Conservation (phyloP, 2,888 invertebrate species). For the Leptinotarsa juncta region DNA sequence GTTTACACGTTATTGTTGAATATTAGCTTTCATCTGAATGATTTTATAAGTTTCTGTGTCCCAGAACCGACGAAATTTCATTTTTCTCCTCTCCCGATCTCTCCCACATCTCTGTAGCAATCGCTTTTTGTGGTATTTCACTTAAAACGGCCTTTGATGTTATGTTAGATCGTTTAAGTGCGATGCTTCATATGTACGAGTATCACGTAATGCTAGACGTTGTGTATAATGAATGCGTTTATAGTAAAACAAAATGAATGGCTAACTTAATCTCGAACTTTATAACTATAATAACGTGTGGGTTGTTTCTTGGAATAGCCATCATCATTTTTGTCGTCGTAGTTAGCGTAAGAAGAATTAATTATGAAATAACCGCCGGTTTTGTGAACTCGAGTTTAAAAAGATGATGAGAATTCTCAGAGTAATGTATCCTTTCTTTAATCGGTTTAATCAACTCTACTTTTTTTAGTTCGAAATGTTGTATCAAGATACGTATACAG, state of each 20-base stretch:
- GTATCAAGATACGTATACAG: background rate
- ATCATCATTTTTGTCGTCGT: conserved; percentile 20
- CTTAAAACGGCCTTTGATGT: conserved; percentile 20
- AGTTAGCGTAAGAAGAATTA: conserved; percentile 17
- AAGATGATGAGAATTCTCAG: background rate
- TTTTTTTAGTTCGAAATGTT: background rate
- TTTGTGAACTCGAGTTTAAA: conserved; percentile 1
- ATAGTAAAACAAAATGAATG: conserved; percentile 21
- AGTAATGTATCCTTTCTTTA: background rate
- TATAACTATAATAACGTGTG: conserved; percentile 21
- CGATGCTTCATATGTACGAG: conserved; percentile 18
- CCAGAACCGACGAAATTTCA: no score
- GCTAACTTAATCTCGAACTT: conserved; percentile 17
- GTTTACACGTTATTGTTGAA: no score
- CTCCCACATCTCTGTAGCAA: conserved; percentile 1
- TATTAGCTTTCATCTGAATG: no score
- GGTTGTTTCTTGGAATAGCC: conserved; percentile 18
- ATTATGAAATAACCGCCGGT: conserved; percentile 13
- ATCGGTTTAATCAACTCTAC: background rate
- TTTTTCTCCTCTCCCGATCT: conserved; percentile 1
- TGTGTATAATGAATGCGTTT: conserved; percentile 20
- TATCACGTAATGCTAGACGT: conserved; percentile 21
- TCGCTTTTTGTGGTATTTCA: conserved; percentile 19
- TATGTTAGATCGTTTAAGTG: conserved; percentile 20
- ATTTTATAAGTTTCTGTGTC: no score